Conservation (phyloP, 2,113 vertebrate species). For the Oncorhynchus nerka region DNA sequence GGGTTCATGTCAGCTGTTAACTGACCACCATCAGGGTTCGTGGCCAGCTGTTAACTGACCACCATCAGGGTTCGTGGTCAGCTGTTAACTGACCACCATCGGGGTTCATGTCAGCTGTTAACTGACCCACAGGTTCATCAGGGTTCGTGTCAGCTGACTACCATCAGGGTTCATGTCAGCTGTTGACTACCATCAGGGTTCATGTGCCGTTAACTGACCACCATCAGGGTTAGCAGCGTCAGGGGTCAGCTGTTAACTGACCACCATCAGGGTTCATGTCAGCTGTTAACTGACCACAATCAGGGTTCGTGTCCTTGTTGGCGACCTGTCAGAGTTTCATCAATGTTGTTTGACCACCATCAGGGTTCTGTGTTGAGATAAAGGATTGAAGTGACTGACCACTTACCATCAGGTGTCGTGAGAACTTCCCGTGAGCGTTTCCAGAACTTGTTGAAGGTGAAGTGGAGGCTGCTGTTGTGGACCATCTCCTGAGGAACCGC, state of each 20-base stretch:
- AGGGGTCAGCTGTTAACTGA: slow-evolving; percentile 34
- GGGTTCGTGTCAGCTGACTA: too few species aligned
- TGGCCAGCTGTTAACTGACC: too few species aligned
- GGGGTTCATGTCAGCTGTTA: too few species aligned
- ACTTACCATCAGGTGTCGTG: slow-evolving; percentile 96
- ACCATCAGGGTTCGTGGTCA: not conserved
- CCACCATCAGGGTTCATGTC: too few species aligned
- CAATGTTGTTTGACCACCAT: too few species aligned
- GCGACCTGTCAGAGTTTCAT: too few species aligned
- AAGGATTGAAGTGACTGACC: slow-evolving; percentile 42
- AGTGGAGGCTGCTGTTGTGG: slow-evolving; percentile 91
- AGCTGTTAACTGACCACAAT: too few species aligned
- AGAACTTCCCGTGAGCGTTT: slow-evolving; percentile 91
- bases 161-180: not conserved
- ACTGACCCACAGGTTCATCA: too few species aligned
- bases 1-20: too few species aligned
- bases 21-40: too few species aligned
- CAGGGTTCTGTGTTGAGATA: not conserved
- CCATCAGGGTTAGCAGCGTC: slow-evolving; percentile 65
- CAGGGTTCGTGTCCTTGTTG: too few species aligned
- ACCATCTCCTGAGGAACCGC: slow-evolving; percentile 84
- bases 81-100: not conserved
- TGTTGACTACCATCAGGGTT: slow-evolving; percentile 75
- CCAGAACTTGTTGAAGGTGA: slow-evolving; percentile 98
- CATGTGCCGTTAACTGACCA: too few species aligned